phyloP scores from a whole-genome alignment of 2,888 invertebrate species.

The Xestobium rufovillosum region DNA sequence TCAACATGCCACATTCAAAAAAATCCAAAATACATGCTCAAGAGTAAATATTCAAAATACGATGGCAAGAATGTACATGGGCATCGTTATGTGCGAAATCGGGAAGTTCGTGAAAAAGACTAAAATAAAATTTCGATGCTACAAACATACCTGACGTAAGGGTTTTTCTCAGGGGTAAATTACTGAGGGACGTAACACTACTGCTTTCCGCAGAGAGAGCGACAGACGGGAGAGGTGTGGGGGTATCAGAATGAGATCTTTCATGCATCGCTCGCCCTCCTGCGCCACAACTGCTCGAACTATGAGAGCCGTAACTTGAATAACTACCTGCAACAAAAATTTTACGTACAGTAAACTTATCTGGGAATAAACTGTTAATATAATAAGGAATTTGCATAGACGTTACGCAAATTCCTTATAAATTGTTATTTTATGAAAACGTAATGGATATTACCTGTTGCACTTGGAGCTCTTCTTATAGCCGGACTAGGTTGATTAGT shows the following conservation, averaged over 20 bases:
- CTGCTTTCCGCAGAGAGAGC: constrained; percentile 92
- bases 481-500: constrained; percentile 58
- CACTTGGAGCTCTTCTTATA: constrained; percentile 47
- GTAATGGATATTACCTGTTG: constrained; percentile 34
- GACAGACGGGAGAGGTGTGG: constrained; percentile 74
- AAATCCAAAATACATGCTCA: no score
- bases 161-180: constrained; percentile 81
- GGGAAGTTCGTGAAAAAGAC: no score
- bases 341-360: no score
- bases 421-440: constrained; percentile 1
- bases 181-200: constrained; percentile 87
- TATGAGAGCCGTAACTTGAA: constrained; percentile 50
- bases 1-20: constrained; percentile 32
- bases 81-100: no score
- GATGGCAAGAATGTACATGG: not conserved
- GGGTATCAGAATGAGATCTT: constrained; percentile 84
- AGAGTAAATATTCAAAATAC: constrained; percentile 14
- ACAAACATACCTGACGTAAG: constrained; percentile 56
- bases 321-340: constrained; percentile 39
- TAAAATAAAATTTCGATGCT: no score
- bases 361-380: not conserved
- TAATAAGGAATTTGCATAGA: not conserved
- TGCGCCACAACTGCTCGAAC: constrained; percentile 41
- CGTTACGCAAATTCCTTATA: not conserved
- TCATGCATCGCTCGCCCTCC: constrained; percentile 67